Conservation (phyloP, 2,888 invertebrate genomes). For the Sycophila texana region DNA sequence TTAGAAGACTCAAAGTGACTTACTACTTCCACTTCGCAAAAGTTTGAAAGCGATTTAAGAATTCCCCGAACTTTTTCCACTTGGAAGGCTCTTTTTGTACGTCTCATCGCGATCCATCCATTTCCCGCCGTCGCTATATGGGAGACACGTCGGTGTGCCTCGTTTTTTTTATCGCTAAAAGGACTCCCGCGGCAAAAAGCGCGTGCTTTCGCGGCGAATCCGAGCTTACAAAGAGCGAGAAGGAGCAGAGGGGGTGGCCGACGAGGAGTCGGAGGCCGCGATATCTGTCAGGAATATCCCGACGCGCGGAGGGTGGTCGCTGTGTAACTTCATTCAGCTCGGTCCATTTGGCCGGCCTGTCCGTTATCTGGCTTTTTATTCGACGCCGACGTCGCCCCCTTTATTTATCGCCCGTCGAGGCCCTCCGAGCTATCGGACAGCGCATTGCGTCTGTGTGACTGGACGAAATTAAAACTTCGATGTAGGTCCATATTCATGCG, state of each 20-base stretch:
- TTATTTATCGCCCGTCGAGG: constrained; percentile 43
- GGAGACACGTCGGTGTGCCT: neutral
- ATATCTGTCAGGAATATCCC: constrained; percentile 45
- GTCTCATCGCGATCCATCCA: constrained; percentile 35
- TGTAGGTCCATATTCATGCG: neutral
- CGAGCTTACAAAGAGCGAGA: constrained; percentile 16
- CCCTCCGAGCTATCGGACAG: neutral
- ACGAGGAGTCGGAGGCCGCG: constrained; percentile 19
- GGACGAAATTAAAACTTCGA: constrained; percentile 11
- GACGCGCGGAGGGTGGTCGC: constrained; percentile 13
- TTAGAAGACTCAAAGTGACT: too few species aligned
- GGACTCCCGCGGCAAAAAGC: constrained; percentile 6
- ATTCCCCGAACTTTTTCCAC: too few species aligned
- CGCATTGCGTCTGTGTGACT: neutral
- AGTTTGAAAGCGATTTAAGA: too few species aligned
- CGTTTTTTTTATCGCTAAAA: constrained; percentile 21
- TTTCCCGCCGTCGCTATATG: constrained; percentile 20
- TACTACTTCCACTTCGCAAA: too few species aligned
- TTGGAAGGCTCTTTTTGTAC: too few species aligned
- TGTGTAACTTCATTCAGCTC: constrained; percentile 50
- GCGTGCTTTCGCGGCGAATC: constrained; percentile 17
- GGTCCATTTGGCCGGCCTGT: constrained; percentile 38
- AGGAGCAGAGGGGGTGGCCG: neutral
- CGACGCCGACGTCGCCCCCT: constrained; percentile 14
- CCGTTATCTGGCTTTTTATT: constrained; percentile 54